Evolutionary conservation across 2,797 vertebrate genomes (phyloP).

Genomic region (Enteromius thamalakanensis): DNA sequence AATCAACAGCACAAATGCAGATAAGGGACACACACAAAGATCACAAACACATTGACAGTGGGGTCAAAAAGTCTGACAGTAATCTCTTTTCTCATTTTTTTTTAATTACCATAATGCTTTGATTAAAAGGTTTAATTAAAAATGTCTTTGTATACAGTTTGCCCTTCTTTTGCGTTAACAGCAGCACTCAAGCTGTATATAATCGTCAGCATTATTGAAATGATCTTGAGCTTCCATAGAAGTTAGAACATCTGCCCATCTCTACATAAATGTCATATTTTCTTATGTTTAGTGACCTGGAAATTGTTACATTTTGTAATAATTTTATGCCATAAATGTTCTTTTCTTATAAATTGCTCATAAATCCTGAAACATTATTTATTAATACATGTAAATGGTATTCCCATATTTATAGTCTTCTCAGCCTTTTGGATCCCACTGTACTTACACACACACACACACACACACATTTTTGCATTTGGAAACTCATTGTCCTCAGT

Average conservation of each 20-base stretch:
- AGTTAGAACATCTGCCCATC: not conserved
- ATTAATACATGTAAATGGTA: not conserved
- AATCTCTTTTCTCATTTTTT: not conserved
- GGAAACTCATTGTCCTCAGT: constrained; percentile 72
- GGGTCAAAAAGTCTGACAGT: constrained; percentile 1
- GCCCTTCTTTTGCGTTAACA: not conserved
- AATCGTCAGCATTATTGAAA: not conserved
- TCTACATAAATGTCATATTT: not conserved
- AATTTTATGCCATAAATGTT: not conserved
- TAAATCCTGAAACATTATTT: not conserved
- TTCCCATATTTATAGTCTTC: not conserved
- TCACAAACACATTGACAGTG: constrained; percentile 18
- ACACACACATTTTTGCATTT: constrained; percentile 63
- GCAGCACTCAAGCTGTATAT: not conserved
- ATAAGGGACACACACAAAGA: constrained; percentile 31
- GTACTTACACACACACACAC: not conserved
- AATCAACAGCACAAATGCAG: constrained; percentile 43
- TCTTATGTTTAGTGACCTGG: not conserved
- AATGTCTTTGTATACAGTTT: not conserved
- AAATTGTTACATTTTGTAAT: not conserved
- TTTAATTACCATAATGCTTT: not conserved
- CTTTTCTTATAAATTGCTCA: not conserved
- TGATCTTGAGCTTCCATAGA: not conserved
- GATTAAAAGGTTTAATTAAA: not conserved
- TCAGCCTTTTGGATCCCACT: constrained; percentile 7